Percentiles rank a stretch among this genome's conserved stretches.
Evolutionary conservation across 2,113 vertebrate species (phyloP).

Genomic region (Octodon degus): DNA sequence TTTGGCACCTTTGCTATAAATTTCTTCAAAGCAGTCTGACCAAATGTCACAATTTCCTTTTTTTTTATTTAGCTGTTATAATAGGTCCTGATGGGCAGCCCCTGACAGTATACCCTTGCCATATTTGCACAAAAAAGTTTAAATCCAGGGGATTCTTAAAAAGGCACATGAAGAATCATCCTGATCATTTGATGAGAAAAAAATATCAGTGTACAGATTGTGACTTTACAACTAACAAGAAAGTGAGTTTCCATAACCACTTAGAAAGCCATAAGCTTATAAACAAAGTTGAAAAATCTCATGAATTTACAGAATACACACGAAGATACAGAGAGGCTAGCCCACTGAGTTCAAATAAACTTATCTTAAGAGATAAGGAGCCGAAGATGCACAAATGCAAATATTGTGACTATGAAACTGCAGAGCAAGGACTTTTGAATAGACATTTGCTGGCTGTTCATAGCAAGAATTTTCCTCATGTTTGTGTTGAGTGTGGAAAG

Average conservation of each 20-base stretch:
- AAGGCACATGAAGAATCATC: constrained; percentile 99
- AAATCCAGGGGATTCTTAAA: constrained; percentile 98
- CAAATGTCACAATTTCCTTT: constrained; percentile 76
- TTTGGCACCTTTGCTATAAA: constrained; percentile 59
- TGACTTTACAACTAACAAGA: constrained; percentile 99
- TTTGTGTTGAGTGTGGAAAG: constrained; percentile 98
- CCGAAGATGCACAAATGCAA: constrained; percentile 98
- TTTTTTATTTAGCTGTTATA: constrained; percentile 92
- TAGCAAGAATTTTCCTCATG: constrained; percentile 98
- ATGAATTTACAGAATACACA: constrained; percentile 95
- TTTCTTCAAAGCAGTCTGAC: constrained; percentile 79
- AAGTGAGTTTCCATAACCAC: constrained; percentile 99
- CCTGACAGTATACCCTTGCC: constrained; percentile 98
- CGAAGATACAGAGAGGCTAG: constrained; percentile 97
- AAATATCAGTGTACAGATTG: constrained; percentile 99
- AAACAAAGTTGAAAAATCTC: constrained; percentile 92
- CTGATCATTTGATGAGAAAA: constrained; percentile 98
- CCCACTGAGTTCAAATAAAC: constrained; percentile 96
- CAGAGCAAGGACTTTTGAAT: constrained; percentile 97
- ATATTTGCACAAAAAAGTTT: constrained; percentile 99
- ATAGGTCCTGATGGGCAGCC: constrained; percentile 99
- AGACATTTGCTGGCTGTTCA: constrained; percentile 97
- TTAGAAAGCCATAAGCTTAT: constrained; percentile 99
- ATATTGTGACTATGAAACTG: constrained; percentile 98
- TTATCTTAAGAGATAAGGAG: constrained; percentile 97